Percentiles rank a stretch among this genome's conserved stretches.
Conservation (phyloP, 2,888 invertebrate genomes). For the Leptopilina drosophilae region DNA sequence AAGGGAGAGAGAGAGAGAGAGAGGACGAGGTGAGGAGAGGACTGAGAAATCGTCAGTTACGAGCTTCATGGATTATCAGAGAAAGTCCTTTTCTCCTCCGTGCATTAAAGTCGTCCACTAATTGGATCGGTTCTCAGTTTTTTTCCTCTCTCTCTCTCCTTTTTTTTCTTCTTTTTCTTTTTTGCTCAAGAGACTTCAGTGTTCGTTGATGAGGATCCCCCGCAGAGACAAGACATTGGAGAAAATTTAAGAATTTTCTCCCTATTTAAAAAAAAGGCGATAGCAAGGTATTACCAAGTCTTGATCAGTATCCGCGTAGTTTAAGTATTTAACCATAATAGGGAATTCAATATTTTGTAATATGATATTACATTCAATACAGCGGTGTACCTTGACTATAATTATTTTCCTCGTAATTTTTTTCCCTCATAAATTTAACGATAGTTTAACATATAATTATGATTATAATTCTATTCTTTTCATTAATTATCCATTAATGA, state of each 20-base stretch:
- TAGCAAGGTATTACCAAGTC: not conserved
- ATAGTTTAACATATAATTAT: too few species aligned
- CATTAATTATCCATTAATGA: too few species aligned
- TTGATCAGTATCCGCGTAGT: slow-evolving; percentile 19
- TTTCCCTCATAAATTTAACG: not conserved
- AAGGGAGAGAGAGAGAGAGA: slow-evolving; percentile 16
- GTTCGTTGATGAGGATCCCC: slow-evolving; percentile 47
- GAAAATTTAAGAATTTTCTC: slow-evolving; percentile 21
- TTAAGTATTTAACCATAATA: not conserved
- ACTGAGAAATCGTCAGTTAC: slow-evolving; percentile 37
- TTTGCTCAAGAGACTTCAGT: slow-evolving; percentile 42
- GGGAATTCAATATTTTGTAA: slow-evolving; percentile 18
- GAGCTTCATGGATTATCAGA: slow-evolving; percentile 65
- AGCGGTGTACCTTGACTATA: not conserved
- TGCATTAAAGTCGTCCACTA: slow-evolving; percentile 68
- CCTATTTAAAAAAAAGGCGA: not conserved
- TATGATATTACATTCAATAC: not conserved
- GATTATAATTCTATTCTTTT: too few species aligned
- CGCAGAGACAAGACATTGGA: slow-evolving; percentile 40
- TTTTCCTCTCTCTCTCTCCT: slow-evolving; percentile 23
- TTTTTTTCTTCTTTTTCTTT: slow-evolving; percentile 43
- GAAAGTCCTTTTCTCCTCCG: slow-evolving; percentile 60
- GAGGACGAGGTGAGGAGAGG: slow-evolving; percentile 17
- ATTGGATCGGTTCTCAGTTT: slow-evolving; percentile 66
- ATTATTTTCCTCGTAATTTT: not conserved